These are phyloP conservation scores for Teleopsis dalmanni DNA, from an alignment of 1,140 invertebrate species.

Conservation along the genomic window DNA sequence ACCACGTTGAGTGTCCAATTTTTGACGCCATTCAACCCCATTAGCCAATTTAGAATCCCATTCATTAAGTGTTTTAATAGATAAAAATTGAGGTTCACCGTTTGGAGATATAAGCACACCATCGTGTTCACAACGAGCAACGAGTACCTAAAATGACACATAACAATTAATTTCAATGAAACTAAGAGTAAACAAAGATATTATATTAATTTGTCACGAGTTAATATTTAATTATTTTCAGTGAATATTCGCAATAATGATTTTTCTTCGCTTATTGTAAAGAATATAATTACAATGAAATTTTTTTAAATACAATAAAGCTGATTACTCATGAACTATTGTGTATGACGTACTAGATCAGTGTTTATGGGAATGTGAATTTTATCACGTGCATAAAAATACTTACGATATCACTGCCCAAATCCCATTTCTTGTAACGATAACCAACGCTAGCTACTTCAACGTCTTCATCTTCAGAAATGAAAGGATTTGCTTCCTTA, in stretches of 20 bases:
- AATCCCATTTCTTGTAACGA: conserved; percentile 93
- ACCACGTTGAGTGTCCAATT: conserved; percentile 93
- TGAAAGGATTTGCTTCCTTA: conserved; percentile 88
- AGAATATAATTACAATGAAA: too few relatives aligned
- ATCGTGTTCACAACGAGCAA: conserved; percentile 94
- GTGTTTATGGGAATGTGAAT: not conserved
- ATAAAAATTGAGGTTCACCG: conserved; percentile 87
- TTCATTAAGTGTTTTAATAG: conserved; percentile 97
- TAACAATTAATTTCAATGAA: not conserved
- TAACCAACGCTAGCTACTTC: conserved; percentile 94
- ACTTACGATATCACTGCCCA: conserved; percentile 84
- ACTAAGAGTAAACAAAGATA: too few relatives aligned
- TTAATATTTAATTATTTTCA: not conserved
- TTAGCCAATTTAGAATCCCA: conserved; percentile 96
- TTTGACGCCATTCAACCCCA: conserved; percentile 97
- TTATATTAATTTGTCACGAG: not conserved
- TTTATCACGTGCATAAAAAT: too few relatives aligned
- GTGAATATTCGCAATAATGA: too few relatives aligned
- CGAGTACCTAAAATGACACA: conserved; percentile 57
- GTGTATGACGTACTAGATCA: too few relatives aligned
- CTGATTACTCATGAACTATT: too few relatives aligned
- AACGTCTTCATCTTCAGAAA: conserved; percentile 85
- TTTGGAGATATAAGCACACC: conserved; percentile 86
- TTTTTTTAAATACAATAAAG: too few relatives aligned
- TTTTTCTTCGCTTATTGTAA: too few relatives aligned